A percentile compares a stretch with the other conserved stretches of the same genome.
These are phyloP conservation scores for Nematostella vectensis DNA, from an alignment of 92 coral and sea anemone genomes.

Conservation along the genomic window DNA sequence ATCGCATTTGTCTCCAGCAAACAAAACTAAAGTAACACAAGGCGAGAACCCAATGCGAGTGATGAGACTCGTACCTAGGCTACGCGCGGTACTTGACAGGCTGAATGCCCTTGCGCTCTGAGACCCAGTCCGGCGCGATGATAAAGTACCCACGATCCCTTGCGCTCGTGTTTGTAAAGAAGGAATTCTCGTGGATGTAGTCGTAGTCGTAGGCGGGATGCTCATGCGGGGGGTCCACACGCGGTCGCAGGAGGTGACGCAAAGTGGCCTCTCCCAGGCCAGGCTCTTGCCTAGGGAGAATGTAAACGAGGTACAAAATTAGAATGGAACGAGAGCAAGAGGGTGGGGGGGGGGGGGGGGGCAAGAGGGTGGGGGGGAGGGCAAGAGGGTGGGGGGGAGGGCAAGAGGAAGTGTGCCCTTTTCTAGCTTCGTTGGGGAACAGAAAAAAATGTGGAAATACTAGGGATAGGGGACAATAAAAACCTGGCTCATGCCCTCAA, in stretches of 20 bases:
- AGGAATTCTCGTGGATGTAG: conserved; percentile 70
- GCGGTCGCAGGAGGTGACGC: conserved; percentile 56
- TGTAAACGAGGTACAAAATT: background rate
- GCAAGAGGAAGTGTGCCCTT: background rate
- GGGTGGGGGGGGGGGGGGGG: background rate
- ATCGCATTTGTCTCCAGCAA: too few species aligned
- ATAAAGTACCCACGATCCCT: conserved; percentile 77
- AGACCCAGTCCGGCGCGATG: conserved; percentile 87
- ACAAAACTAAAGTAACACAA: too few species aligned
- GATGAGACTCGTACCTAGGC: too few species aligned
- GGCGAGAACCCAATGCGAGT: too few species aligned
- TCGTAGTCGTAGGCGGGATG: conserved; percentile 47
- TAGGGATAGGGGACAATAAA: too few species aligned
- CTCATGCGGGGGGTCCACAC: conserved; percentile 37
- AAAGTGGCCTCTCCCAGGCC: conserved; percentile 62
- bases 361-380: background rate
- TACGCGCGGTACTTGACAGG: conserved; percentile 55
- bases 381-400: background rate
- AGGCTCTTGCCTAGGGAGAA: conserved; percentile 43
- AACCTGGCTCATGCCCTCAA: too few species aligned
- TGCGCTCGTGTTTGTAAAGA: conserved; percentile 64
- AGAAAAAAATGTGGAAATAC: too few species aligned
- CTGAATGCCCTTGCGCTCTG: conserved; percentile 68
- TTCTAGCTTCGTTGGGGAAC: too few species aligned
- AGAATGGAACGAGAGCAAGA: background rate